Percentiles rank a stretch among this genome's conserved stretches.
Evolutionary conservation across 2,888 invertebrate genomes (phyloP).

Genomic region (Pachliopta kotzebuea): DNA sequence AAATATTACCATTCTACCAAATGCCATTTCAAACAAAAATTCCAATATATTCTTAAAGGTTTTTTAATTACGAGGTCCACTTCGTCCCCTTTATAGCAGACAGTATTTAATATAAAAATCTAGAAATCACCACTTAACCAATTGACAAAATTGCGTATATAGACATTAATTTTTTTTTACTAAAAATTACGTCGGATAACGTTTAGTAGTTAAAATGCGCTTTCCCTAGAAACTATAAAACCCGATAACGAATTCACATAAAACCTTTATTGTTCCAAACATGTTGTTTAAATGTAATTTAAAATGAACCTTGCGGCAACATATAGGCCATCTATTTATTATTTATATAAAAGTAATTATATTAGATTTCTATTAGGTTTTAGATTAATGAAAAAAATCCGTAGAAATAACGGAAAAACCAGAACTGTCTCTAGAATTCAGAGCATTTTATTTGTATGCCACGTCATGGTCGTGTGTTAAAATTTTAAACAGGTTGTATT

Average conservation of each 20-base stretch:
- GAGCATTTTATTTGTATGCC: conserved; percentile 14
- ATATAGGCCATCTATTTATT: too few relatives aligned
- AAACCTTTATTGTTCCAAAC: background rate
- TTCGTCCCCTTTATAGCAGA: too few relatives aligned
- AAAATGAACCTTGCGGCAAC: too few relatives aligned
- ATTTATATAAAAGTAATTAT: too few relatives aligned
- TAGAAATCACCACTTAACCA: background rate
- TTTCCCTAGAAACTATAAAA: background rate
- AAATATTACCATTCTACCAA: too few relatives aligned
- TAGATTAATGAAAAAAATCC: background rate
- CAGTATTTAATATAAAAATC: too few relatives aligned
- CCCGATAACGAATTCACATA: background rate
- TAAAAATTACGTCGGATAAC: conserved; percentile 7
- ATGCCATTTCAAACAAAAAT: too few relatives aligned
- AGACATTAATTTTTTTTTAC: background rate
- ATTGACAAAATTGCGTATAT: background rate
- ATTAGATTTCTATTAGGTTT: background rate
- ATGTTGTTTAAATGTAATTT: background rate
- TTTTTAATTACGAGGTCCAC: too few relatives aligned
- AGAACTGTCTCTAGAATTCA: conserved; percentile 2
- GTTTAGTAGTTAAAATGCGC: conserved; percentile 17
- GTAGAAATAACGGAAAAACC: conserved; percentile 16
- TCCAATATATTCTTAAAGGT: too few relatives aligned
- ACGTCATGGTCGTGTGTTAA: conserved; percentile 10
- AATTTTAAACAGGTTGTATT: conserved; percentile 17